Conservation (phyloP, 2,113 vertebrate genomes). For the Craseonycteris thonglongyai region DNA sequence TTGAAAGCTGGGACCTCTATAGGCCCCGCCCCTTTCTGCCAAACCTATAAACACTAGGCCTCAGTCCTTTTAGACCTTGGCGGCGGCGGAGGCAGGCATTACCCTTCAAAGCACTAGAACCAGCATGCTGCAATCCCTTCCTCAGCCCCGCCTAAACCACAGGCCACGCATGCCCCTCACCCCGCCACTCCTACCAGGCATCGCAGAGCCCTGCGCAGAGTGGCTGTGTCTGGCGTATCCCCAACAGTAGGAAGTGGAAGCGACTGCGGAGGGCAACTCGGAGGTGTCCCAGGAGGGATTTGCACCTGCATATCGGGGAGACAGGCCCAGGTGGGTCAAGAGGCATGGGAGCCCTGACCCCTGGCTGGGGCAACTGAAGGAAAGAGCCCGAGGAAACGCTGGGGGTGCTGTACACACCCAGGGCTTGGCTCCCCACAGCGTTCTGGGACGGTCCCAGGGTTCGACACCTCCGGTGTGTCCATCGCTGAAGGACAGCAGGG, state of each 20-base stretch:
- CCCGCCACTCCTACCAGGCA: constrained; percentile 78
- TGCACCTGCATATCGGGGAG: constrained; percentile 59
- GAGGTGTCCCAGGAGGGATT: constrained; percentile 75
- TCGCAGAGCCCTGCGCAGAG: constrained; percentile 88
- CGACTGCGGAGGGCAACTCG: constrained; percentile 81
- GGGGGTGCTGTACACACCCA: constrained; percentile 72
- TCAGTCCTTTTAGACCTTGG: not conserved
- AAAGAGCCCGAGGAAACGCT: not conserved
- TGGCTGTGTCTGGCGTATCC: constrained; percentile 67
- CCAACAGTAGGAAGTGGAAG: constrained; percentile 75
- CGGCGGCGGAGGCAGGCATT: rapidly evolving
- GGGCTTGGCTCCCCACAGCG: constrained; percentile 79
- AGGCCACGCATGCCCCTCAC: not conserved
- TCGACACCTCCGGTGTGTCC: not conserved
- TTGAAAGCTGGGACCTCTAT: no score
- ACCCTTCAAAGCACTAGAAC: not conserved
- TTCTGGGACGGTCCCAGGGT: constrained; percentile 58
- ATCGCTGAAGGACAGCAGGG: constrained; percentile 73
- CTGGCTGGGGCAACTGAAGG: not conserved
- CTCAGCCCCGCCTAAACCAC: not conserved
- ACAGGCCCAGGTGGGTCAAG: not conserved
- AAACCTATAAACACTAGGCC: not conserved
- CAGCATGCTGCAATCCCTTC: not conserved
- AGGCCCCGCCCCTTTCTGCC: not conserved
- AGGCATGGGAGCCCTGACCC: no score